phyloP scores from a whole-genome alignment of 2,797 vertebrate species.

The Muraenolepis orangiensis region DNA sequence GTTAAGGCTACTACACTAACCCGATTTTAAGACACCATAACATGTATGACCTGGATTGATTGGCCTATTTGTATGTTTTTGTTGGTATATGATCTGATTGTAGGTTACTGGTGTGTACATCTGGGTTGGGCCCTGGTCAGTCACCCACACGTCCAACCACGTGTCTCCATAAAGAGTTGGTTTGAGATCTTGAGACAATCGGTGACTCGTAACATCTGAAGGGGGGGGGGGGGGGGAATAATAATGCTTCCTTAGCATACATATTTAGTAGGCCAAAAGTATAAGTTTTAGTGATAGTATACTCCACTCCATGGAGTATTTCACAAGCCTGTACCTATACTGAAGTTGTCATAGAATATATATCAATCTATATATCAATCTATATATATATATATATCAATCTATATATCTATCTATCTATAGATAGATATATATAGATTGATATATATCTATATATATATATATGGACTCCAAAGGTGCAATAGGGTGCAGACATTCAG shows the following conservation, averaged over 20 bases:
- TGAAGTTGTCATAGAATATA: background rate
- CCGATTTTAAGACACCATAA: background rate
- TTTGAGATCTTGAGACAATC: background rate
- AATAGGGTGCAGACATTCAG: slow-evolving; percentile 18
- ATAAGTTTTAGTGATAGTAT: background rate
- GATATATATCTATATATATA: background rate
- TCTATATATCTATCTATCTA: background rate
- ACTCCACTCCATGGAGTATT: background rate
- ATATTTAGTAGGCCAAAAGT: background rate
- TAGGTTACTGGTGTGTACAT: background rate
- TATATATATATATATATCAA: background rate
- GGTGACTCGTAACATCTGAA: background rate
- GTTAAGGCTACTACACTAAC: background rate
- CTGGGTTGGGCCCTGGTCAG: background rate
- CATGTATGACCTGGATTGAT: background rate
- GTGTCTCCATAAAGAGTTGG: background rate
- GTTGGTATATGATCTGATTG: background rate
- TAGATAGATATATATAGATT: background rate
- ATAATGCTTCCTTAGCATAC: background rate
- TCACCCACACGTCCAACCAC: background rate
- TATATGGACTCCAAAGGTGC: slow-evolving; percentile 15
- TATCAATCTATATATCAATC: too few relatives aligned
- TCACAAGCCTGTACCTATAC: background rate
- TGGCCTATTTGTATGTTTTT: background rate
- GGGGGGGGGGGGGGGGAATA: background rate